Evolutionary conservation across 2,888 invertebrate species (phyloP).

Genomic region (Drosophila testacea): DNA sequence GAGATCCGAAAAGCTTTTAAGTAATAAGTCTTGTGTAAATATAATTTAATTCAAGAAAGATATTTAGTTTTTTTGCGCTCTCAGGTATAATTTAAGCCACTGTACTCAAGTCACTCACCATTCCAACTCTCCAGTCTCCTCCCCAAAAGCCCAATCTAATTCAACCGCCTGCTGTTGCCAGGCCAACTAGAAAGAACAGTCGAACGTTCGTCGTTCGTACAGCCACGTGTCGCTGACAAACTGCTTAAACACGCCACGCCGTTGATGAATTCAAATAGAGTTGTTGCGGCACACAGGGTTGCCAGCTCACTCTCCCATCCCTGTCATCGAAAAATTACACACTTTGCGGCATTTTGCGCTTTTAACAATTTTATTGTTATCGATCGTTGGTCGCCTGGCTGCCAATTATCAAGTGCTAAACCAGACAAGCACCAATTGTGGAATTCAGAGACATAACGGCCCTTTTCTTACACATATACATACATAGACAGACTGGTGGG

Average conservation of each 20-base stretch:
- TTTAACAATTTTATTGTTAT: constrained; percentile 79
- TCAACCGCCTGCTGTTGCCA: constrained; percentile 74
- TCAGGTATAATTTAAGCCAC: too few species aligned
- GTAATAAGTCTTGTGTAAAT: too few species aligned
- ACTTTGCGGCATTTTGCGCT: constrained; percentile 81
- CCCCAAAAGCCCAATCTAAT: constrained; percentile 27
- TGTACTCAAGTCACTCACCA: too few species aligned
- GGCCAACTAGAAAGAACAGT: constrained; percentile 70
- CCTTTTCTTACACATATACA: neutral
- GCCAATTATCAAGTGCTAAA: constrained; percentile 71
- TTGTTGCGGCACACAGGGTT: constrained; percentile 30
- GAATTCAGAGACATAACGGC: constrained; percentile 21
- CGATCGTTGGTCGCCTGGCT: constrained; percentile 75
- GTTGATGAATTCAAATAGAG: constrained; percentile 74
- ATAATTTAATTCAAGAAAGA: too few species aligned
- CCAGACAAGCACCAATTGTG: constrained; percentile 55
- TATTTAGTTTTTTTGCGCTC: too few species aligned
- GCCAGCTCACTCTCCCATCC: constrained; percentile 12
- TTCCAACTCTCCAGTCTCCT: constrained; percentile 20
- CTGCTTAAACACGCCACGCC: constrained; percentile 78
- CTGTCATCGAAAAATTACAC: constrained; percentile 69
- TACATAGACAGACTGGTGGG: neutral
- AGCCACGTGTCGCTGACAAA: constrained; percentile 76
- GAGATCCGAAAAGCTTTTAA: too few species aligned
- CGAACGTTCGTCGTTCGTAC: constrained; percentile 32